Evolutionary conservation across 2,888 invertebrate species (phyloP).

Genomic region (Heteromurus nitidus): DNA sequence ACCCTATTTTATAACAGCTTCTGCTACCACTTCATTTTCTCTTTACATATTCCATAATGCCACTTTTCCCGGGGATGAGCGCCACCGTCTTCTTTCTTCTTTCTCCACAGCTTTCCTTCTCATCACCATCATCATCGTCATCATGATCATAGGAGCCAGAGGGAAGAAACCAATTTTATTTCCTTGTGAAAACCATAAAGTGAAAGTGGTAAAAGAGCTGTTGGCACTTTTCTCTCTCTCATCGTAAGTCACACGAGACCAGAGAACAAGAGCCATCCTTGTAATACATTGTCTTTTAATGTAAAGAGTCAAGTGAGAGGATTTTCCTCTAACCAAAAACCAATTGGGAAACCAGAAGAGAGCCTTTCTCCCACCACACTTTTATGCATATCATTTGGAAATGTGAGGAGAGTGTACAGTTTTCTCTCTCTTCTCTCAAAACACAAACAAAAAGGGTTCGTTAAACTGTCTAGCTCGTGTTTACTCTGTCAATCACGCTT

Average conservation of each 20-base stretch:
- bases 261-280: not conserved
- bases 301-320: constrained; percentile 13
- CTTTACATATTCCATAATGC: constrained; percentile 57
- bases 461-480: constrained; percentile 19
- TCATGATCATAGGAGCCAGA: constrained; percentile 37
- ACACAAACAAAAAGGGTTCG: constrained; percentile 8
- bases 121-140: constrained; percentile 44
- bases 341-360: constrained; percentile 38
- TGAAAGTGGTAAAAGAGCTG: constrained; percentile 62
- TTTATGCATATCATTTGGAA: no score
- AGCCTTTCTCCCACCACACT: constrained; percentile 23
- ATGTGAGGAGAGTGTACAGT: not conserved
- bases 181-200: constrained; percentile 64
- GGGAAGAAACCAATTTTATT: constrained; percentile 61
- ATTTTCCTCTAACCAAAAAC: constrained; percentile 11
- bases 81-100: constrained; percentile 15
- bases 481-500: constrained; percentile 61
- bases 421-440: not conserved
- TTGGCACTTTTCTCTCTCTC: constrained; percentile 49
- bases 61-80: constrained; percentile 20
- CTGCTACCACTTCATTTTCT: constrained; percentile 40
- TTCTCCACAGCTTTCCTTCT: constrained; percentile 13
- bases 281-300: not conserved
- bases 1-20: constrained; percentile 55
- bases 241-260: constrained; percentile 5